Base-by-base conservation (phyloP, 2,797 vertebrate genomes). In the Crypturellus tataupa region DNA sequence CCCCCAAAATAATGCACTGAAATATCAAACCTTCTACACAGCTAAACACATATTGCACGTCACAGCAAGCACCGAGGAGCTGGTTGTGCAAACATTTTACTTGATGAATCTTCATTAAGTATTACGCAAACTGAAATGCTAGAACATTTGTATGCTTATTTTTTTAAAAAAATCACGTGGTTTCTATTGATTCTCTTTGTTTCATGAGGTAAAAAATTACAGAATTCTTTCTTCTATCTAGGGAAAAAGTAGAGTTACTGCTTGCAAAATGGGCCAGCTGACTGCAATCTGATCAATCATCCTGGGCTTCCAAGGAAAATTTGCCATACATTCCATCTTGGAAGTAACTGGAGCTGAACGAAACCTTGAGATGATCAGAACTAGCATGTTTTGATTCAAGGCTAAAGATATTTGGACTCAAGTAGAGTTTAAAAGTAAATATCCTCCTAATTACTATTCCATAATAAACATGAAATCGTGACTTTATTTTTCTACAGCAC, bases 251-350 rank as follows among this genome's bases (percentile, higher is more conserved):
- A 16, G 44, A 51, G 10, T 13, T 39, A 62, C 27, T 42, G 1
- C 40, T 55, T 49, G 51, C n/a, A 39, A 69, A 80, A 72, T 10
- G 35, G 35, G 47, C 35, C 44, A 20, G 49, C 65, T 42, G 29
- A 15, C 1, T 53, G 56, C 55, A 64, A 33, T 25, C 44, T 49
- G 24, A 51, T 23, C 64, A 39, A 15, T 5, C 0, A 0, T 2
- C 44, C 35, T 7, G 7, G 15, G 19, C 0, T 20, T 35, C 13
- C 47, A 58, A 73, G 58, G 46, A 71, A 53, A 81, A 86, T n/a
- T n/a, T n/a, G 53, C 53, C 29, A 56, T 19, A 17, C 18, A 18
- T 56, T 64, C 77, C 68, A 58, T 27, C 18, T 79, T 78, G 51
- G 40, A 39, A 83, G 25, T 2, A 71, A 64, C 51, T 75, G 81